These are phyloP conservation scores for Falco berigora DNA, from an alignment of 2,797 vertebrate genomes.

Conservation along the genomic window DNA sequence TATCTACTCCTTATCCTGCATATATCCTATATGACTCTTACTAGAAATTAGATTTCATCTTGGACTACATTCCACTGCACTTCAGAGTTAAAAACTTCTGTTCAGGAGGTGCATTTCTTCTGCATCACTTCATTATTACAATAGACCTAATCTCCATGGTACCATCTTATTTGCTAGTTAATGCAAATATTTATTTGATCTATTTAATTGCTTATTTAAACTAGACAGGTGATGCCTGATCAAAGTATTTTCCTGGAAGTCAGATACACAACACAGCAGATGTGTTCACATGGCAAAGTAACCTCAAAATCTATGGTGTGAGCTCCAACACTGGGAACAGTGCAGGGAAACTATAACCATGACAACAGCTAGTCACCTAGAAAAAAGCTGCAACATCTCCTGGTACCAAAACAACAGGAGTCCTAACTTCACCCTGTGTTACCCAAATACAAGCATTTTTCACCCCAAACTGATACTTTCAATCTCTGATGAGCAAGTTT, in stretches of 20 bases:
- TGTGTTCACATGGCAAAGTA: neutral
- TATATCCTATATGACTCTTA: neutral
- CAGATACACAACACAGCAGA: neutral
- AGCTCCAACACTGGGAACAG: neutral
- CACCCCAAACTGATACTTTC: neutral
- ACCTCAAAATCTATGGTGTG: neutral
- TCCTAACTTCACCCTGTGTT: neutral
- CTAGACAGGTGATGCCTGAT: conserved; percentile 40
- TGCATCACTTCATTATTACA: conserved; percentile 23
- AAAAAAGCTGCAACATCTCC: neutral
- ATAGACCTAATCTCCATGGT: conserved; percentile 18
- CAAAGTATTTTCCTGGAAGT: conserved; percentile 25
- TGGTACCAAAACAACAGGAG: neutral
- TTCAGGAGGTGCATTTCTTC: neutral
- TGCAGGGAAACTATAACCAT: conserved; percentile 4
- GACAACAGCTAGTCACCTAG: neutral
- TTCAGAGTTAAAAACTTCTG: neutral
- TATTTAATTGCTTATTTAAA: conserved; percentile 53
- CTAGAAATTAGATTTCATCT: neutral
- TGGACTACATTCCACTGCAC: neutral
- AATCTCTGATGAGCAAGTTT: neutral
- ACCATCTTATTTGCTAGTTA: conserved; percentile 19
- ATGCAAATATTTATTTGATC: conserved; percentile 51
- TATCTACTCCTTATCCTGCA: neutral
- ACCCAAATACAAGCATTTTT: neutral